Evolutionary conservation across 2,888 invertebrate species (phyloP).

Genomic region (Nomada fucata): DNA sequence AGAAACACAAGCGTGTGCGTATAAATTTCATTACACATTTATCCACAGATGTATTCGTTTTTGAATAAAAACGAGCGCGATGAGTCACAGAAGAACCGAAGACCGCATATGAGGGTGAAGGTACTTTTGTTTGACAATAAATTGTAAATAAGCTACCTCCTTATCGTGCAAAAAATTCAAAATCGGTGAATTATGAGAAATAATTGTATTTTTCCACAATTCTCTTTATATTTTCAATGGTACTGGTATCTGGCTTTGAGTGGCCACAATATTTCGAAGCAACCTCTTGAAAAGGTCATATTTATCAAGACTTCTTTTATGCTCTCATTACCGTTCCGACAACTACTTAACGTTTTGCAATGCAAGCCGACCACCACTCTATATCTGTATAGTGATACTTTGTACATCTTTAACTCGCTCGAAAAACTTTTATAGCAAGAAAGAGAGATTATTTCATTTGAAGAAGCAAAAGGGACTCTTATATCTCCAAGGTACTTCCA

Average conservation of each 20-base stretch:
- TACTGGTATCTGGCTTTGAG: not conserved
- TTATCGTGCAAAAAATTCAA: too few species aligned
- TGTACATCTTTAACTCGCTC: not conserved
- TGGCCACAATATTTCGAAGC: not conserved
- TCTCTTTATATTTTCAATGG: not conserved
- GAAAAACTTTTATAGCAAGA: not conserved
- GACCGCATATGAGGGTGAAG: too few species aligned
- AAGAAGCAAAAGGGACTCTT: slow-evolving; percentile 3
- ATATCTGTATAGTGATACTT: not conserved
- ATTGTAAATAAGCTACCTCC: too few species aligned
- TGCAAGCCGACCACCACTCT: not conserved
- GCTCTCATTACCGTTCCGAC: not conserved
- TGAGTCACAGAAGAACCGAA: too few species aligned
- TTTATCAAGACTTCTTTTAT: not conserved
- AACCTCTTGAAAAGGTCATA: not conserved
- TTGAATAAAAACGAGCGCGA: too few species aligned
- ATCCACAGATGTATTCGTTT: too few species aligned
- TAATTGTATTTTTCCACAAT: not conserved
- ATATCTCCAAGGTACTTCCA: not conserved
- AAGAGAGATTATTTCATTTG: slow-evolving; percentile 3
- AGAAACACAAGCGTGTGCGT: too few species aligned
- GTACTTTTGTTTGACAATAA: too few species aligned
- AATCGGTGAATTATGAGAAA: not conserved
- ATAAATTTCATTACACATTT: too few species aligned
- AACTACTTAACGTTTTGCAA: not conserved